Conservation (phyloP, 1,140 invertebrate species). For the Temnothorax longispinosus region DNA sequence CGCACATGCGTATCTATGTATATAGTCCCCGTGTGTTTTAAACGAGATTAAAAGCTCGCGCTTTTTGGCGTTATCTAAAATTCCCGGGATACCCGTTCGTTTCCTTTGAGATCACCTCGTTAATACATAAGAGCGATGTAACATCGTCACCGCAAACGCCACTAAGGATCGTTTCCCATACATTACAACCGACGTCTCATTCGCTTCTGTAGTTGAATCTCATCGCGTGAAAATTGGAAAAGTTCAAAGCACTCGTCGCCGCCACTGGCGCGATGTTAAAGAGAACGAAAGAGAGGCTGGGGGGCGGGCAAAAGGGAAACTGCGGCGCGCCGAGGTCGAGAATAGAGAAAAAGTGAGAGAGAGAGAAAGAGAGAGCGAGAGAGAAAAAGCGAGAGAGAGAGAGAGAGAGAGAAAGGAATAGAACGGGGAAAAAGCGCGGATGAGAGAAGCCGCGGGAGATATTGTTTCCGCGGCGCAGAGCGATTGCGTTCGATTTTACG, state of each 20-base stretch:
- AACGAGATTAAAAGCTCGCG: neutral
- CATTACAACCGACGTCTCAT: conserved; percentile 64
- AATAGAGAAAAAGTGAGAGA: neutral
- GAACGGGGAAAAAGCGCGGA: conserved; percentile 6
- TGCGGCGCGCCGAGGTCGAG: conserved; percentile 23
- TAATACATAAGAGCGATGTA: conserved; percentile 21
- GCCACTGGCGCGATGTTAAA: conserved; percentile 44
- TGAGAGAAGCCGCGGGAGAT: conserved; percentile 36
- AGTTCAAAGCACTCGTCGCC: conserved; percentile 70
- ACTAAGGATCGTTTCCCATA: conserved; percentile 55
- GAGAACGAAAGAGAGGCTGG: conserved; percentile 34
- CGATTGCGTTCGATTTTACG: conserved; percentile 69
- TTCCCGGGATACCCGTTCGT: neutral
- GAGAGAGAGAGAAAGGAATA: neutral
- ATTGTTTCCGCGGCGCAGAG: conserved; percentile 66
- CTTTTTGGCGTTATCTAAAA: neutral
- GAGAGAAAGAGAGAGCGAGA: neutral
- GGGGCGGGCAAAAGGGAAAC: conserved; percentile 21
- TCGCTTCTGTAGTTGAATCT: conserved; percentile 63
- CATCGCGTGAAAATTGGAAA: conserved; percentile 75
- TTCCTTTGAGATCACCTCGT: conserved; percentile 27
- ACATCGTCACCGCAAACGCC: conserved; percentile 30
- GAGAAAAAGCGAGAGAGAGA: neutral
- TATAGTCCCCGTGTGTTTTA: neutral
- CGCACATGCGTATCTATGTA: neutral